Percentiles rank a stretch among this genome's conserved stretches.
Evolutionary conservation across 2,113 vertebrate species (phyloP).

Genomic region (Rhinichthys klamathensis): DNA sequence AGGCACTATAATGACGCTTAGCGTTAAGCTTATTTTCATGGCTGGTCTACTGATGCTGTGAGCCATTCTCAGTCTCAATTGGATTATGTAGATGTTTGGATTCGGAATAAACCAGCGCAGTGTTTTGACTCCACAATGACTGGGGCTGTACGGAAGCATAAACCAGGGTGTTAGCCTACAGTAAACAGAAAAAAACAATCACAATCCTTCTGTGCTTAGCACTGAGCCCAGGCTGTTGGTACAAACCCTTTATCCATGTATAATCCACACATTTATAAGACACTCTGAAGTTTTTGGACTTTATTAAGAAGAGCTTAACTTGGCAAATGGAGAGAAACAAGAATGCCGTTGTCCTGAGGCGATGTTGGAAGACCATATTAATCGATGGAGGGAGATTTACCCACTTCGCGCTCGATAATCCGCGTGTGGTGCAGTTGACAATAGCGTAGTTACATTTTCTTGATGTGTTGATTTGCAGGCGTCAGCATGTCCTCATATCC

Average conservation of each 20-base stretch:
- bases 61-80: constrained; percentile 44
- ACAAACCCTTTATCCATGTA: constrained; percentile 34
- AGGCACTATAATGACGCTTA: constrained; percentile 63
- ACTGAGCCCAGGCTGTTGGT: background rate
- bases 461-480: constrained; percentile 53
- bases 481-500: constrained; percentile 79
- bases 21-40: constrained; percentile 65
- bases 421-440: constrained; percentile 17
- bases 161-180: background rate
- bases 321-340: background rate
- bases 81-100: constrained; percentile 48
- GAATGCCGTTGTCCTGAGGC: constrained; percentile 23
- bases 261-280: constrained; percentile 47
- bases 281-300: constrained; percentile 25
- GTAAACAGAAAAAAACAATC: constrained; percentile 27
- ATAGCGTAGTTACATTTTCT: constrained; percentile 63
- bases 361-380: background rate
- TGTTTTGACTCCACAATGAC: background rate
- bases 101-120: constrained; percentile 33
- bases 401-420: constrained; percentile 14
- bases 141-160: background rate
- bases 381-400: background rate
- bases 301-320: constrained; percentile 30
- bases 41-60: constrained; percentile 42
- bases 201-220: background rate